Percentiles rank a stretch among this genome's conserved stretches.
phyloP scores from a whole-genome alignment of 1,140 invertebrate genomes.

The Sogatella furcifera region DNA sequence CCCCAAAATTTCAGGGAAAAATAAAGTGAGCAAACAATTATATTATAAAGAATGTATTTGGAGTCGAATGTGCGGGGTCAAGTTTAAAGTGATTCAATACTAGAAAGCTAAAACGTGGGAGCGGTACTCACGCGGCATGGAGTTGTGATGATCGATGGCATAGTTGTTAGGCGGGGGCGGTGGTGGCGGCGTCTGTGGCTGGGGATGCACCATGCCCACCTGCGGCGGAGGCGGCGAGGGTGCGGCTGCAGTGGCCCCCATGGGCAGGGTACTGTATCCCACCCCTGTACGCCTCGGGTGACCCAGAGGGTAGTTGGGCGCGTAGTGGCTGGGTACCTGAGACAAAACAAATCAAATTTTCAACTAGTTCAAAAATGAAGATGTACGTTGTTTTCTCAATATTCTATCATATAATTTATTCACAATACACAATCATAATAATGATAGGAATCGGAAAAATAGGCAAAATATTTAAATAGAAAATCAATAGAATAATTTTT shows the following conservation, averaged over 20 bases:
- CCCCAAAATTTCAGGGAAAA: too few species aligned
- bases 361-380: too few species aligned
- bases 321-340: constrained; percentile 89
- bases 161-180: constrained; percentile 35
- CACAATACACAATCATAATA: too few species aligned
- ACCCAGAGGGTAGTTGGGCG: constrained; percentile 82
- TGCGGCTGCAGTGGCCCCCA: constrained; percentile 32
- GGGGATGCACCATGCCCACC: constrained; percentile 32
- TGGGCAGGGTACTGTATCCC: constrained; percentile 71
- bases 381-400: too few species aligned
- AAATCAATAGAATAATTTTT: too few species aligned
- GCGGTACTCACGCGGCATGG: constrained; percentile 65
- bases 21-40: too few species aligned
- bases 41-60: too few species aligned
- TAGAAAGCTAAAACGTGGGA: too few species aligned
- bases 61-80: too few species aligned
- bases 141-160: constrained; percentile 47
- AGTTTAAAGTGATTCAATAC: not conserved
- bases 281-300: constrained; percentile 64
- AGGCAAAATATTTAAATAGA: too few species aligned
- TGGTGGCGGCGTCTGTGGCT: constrained; percentile 38
- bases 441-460: too few species aligned
- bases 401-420: too few species aligned
- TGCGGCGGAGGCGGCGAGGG: constrained; percentile 24
- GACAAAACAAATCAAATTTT: not conserved